Conservation (phyloP, 2,888 invertebrate species). For the Archips xylosteana region DNA sequence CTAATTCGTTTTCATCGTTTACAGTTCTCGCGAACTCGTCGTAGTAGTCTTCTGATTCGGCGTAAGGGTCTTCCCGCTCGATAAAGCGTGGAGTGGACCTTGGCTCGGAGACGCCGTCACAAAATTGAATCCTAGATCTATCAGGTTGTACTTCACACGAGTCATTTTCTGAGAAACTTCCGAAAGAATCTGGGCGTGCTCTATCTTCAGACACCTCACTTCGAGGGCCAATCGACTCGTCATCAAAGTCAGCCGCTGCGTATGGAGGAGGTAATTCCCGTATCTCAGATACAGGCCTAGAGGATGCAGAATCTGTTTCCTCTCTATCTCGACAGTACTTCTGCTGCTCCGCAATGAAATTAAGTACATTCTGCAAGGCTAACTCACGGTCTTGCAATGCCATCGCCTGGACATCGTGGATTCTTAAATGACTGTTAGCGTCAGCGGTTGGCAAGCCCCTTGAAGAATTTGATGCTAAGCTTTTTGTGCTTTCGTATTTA, state of each 20-base stretch:
- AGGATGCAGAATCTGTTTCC: constrained; percentile 84
- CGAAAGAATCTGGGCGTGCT: constrained; percentile 77
- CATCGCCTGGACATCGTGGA: constrained; percentile 79
- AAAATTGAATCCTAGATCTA: constrained; percentile 66
- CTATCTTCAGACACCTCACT: constrained; percentile 81
- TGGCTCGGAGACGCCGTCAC: constrained; percentile 79
- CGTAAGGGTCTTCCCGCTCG: constrained; percentile 79
- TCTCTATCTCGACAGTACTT: constrained; percentile 88
- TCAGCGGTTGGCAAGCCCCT: constrained; percentile 87
- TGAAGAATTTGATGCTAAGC: constrained; percentile 90
- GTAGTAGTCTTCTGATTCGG: constrained; percentile 75
- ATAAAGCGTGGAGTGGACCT: constrained; percentile 78
- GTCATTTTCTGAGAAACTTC: constrained; percentile 81
- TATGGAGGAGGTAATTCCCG: constrained; percentile 84
- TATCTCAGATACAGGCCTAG: constrained; percentile 84
- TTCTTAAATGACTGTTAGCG: constrained; percentile 74
- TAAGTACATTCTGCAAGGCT: constrained; percentile 89
- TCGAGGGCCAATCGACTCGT: constrained; percentile 78
- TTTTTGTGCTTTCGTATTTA: constrained; percentile 92
- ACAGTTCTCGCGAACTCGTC: constrained; percentile 71
- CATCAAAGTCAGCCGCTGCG: constrained; percentile 79
- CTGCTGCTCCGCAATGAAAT: constrained; percentile 91
- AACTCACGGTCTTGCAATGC: constrained; percentile 87
- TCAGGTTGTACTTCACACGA: constrained; percentile 77
- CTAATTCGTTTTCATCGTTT: constrained; percentile 77